These are phyloP conservation scores for Gnathonemus echidnorhynchus DNA, from an alignment of 2,113 vertebrate genomes.

Conservation along the genomic window DNA sequence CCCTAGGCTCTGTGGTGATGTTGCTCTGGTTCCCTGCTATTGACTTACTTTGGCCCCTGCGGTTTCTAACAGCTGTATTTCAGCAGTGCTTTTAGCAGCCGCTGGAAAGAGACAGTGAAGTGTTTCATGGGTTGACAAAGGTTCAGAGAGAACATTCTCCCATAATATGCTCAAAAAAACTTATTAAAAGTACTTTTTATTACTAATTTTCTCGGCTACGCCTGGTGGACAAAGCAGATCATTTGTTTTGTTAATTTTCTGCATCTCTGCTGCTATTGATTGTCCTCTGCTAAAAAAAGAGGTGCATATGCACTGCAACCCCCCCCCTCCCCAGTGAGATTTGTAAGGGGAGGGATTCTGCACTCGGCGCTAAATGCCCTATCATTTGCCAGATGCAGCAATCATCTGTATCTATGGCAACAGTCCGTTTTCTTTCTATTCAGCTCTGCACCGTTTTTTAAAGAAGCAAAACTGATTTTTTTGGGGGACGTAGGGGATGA, in stretches of 20 bases:
- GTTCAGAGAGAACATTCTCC: not conserved
- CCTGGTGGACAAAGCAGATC: not conserved
- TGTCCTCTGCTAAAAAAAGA: not conserved
- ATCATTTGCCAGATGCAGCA: slow-evolving; percentile 67
- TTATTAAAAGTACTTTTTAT: not conserved
- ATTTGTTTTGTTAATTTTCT: slow-evolving; percentile 25
- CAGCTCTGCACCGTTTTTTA: slow-evolving; percentile 41
- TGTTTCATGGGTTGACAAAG: not conserved
- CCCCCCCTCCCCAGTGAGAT: not conserved
- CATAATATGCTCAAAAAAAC: not conserved
- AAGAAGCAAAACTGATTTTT: slow-evolving; percentile 7
- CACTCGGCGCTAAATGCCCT: slow-evolving; percentile 47
- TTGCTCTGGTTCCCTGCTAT: slow-evolving; percentile 9
- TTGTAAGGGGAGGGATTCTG: slow-evolving; percentile 26
- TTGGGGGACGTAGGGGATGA: not conserved
- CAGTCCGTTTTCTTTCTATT: slow-evolving; percentile 48
- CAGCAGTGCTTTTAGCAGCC: not conserved
- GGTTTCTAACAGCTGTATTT: not conserved
- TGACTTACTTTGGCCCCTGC: not conserved
- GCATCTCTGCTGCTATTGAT: slow-evolving; percentile 21
- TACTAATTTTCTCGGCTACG: not conserved
- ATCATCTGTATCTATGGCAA: slow-evolving; percentile 70
- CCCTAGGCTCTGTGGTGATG: not conserved
- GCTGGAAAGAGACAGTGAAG: not conserved
- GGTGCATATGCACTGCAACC: not conserved